phyloP scores from a whole-genome alignment of 2,888 invertebrate species.

The Eupithecia insigniata region DNA sequence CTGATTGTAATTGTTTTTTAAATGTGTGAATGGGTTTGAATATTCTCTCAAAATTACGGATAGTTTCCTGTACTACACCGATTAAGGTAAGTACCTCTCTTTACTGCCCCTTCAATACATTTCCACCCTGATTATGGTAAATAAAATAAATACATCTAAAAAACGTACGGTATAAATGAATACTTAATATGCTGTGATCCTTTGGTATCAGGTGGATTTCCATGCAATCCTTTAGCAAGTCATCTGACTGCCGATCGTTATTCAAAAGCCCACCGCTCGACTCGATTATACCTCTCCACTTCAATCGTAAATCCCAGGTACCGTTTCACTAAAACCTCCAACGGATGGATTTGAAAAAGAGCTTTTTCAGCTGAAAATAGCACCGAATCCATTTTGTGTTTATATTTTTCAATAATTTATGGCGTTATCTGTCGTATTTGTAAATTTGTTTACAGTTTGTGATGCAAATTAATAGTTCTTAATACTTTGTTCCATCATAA shows the following conservation, averaged over 20 bases:
- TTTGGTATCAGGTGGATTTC: background rate
- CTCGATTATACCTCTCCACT: background rate
- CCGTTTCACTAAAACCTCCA: constrained; percentile 1
- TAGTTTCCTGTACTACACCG: too few relatives aligned
- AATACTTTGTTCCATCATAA: background rate
- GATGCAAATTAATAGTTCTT: background rate
- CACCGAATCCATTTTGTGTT: background rate
- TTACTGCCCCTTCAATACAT: too few relatives aligned
- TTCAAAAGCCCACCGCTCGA: constrained; percentile 7
- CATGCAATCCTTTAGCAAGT: constrained; percentile 7
- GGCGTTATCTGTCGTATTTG: background rate
- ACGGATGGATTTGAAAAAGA: constrained; percentile 1
- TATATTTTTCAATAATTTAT: background rate
- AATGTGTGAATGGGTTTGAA: too few relatives aligned
- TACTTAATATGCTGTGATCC: background rate
- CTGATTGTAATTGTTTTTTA: too few relatives aligned
- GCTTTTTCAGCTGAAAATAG: background rate
- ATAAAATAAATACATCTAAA: background rate
- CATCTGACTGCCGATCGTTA: constrained; percentile 1
- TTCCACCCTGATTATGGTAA: too few relatives aligned
- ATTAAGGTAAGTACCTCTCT: too few relatives aligned
- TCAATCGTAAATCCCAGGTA: constrained; percentile 8
- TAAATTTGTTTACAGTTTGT: background rate
- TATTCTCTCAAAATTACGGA: too few relatives aligned
- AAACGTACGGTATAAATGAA: background rate